Conservation (phyloP, 2,113 vertebrate species). For the Elachura formosa region DNA sequence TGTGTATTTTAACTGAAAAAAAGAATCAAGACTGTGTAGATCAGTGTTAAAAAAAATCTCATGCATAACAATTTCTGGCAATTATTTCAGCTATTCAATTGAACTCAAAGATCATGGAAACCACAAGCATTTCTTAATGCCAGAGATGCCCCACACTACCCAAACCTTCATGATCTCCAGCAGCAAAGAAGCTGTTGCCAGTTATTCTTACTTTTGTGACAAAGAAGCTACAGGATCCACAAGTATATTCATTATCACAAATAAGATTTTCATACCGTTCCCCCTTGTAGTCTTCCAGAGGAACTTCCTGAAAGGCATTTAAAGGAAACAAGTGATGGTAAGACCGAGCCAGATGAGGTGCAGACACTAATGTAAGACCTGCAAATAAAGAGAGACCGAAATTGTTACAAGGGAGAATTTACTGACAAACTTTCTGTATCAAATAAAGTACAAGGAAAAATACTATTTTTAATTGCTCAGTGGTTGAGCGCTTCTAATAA, state of each 20-base stretch:
- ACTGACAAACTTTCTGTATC: neutral
- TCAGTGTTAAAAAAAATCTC: neutral
- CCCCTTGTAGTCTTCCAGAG: constrained; percentile 71
- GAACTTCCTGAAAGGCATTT: constrained; percentile 82
- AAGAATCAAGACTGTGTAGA: neutral
- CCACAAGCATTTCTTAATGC: neutral
- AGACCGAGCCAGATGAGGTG: constrained; percentile 93
- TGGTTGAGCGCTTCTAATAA: neutral
- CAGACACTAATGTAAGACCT: constrained; percentile 95
- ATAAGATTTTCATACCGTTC: constrained; percentile 72
- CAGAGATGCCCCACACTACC: neutral
- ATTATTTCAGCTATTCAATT: neutral
- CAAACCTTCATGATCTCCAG: neutral
- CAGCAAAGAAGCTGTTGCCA: neutral
- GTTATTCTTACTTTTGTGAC: neutral
- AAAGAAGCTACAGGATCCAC: neutral
- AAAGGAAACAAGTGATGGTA: constrained; percentile 98
- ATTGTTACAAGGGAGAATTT: neutral
- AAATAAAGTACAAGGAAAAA: neutral
- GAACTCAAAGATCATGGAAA: neutral
- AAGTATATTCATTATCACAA: neutral
- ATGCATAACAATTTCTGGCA: neutral
- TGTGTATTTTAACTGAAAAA: neutral
- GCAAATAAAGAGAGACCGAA: neutral
- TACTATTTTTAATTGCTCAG: neutral